phyloP scores from a whole-genome alignment of 2,888 invertebrate genomes.

The Philopedon plagiatum region DNA sequence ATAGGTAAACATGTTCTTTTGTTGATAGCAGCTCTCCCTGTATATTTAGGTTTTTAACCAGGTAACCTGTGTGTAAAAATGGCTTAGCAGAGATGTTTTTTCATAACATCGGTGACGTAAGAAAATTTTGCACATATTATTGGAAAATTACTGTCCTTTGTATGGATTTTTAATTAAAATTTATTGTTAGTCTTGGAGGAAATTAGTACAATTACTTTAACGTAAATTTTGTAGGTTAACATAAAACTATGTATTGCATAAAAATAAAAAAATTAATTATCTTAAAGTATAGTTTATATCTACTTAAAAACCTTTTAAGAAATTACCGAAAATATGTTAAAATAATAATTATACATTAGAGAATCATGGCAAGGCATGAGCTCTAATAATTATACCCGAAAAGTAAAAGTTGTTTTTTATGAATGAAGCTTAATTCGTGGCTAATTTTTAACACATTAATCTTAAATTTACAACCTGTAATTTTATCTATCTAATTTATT shows the following conservation, averaged over 20 bases:
- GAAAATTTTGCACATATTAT: background rate
- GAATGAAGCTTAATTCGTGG: conserved; percentile 13
- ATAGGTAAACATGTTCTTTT: conserved; percentile 17
- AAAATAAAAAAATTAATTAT: background rate
- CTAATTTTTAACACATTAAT: conserved; percentile 24
- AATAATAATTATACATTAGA: conserved; percentile 16
- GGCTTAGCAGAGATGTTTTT: no score
- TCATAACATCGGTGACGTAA: no score
- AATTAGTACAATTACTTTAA: conserved; percentile 4
- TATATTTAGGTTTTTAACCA: background rate
- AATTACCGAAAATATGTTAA: conserved; percentile 21
- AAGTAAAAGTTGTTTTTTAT: conserved; percentile 26
- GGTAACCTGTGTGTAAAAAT: no score
- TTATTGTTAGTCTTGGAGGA: background rate
- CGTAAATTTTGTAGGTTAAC: background rate
- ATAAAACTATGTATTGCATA: background rate
- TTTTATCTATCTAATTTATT: conserved; percentile 23
- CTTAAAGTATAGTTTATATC: conserved; percentile 16
- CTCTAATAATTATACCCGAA: conserved; percentile 3
- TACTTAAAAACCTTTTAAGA: conserved; percentile 14
- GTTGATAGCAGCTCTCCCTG: conserved; percentile 10
- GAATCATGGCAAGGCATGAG: background rate
- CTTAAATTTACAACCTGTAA: conserved; percentile 12
- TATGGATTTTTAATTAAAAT: background rate
- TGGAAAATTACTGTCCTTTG: background rate